Percentiles rank a stretch among this genome's conserved stretches.
Evolutionary conservation across 2,888 invertebrate species (phyloP).

Genomic region (Trachelus tabidus): DNA sequence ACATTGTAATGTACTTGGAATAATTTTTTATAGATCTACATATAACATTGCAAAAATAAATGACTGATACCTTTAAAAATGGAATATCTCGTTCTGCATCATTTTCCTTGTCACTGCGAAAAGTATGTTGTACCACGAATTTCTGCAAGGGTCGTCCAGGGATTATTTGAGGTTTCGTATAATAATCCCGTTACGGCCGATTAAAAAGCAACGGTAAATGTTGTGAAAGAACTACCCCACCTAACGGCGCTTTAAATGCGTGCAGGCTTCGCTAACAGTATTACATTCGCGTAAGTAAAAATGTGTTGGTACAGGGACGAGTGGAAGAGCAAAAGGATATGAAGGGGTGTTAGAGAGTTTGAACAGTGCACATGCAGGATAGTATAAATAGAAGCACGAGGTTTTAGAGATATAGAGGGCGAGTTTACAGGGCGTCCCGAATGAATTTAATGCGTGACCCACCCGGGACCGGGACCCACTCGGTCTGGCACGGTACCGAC

Average conservation of each 20-base stretch:
- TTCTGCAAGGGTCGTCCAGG: background rate
- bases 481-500: background rate
- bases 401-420: background rate
- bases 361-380: background rate
- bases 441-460: constrained; percentile 22
- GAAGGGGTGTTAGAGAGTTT: background rate
- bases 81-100: background rate
- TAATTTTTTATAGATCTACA: background rate
- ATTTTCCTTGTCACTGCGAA: background rate
- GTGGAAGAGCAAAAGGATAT: background rate
- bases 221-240: background rate
- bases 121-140: background rate
- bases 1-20: background rate
- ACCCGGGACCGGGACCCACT: background rate
- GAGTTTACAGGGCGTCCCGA: background rate
- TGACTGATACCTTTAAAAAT: no score
- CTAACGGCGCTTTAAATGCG: background rate
- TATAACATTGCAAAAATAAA: no score
- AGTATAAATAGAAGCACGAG: background rate
- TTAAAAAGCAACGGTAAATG: background rate
- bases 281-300: background rate
- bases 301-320: background rate
- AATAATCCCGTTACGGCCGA: background rate
- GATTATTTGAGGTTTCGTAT: background rate
- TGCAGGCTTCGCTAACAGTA: background rate